Evolutionary conservation across 2,797 vertebrate genomes (phyloP).

Genomic region (Todus mexicanus): DNA sequence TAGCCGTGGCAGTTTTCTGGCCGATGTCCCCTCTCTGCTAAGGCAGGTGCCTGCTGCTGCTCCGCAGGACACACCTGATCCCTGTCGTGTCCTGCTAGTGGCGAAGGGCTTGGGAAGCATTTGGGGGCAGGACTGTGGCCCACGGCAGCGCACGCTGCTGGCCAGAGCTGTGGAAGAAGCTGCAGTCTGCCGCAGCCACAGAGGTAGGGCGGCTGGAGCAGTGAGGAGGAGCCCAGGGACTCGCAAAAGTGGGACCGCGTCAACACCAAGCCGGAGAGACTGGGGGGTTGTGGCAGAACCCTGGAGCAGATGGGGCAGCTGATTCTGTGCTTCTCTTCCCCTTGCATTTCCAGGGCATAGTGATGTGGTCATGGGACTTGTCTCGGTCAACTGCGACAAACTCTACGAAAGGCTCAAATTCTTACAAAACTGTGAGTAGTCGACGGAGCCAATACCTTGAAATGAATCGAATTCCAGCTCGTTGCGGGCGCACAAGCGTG

Average conservation of each 20-base stretch:
- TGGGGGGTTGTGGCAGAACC: not conserved
- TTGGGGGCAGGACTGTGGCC: too few species aligned
- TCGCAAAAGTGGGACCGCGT: not conserved
- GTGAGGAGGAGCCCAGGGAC: not conserved
- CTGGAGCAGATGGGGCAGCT: not conserved
- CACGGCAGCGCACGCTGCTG: too few species aligned
- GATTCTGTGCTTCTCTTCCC: not conserved
- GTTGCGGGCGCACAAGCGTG: not conserved
- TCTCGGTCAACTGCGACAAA: slow-evolving; percentile 80
- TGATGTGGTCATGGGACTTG: slow-evolving; percentile 92
- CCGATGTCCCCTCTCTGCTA: rapidly evolving
- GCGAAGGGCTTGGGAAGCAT: too few species aligned
- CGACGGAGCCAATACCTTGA: not conserved
- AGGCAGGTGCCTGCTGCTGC: not conserved
- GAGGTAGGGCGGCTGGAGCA: too few species aligned
- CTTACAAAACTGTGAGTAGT: slow-evolving; percentile 87
- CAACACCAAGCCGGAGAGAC: not conserved
- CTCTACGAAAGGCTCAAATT: slow-evolving; percentile 84
- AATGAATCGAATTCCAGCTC: not conserved
- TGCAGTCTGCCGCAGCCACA: too few species aligned
- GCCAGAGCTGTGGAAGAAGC: too few species aligned
- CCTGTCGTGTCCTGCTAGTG: too few species aligned
- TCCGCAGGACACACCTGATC: not conserved
- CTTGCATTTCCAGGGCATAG: slow-evolving; percentile 83
- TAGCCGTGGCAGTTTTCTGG: not conserved